These are phyloP conservation scores for Hemiprocne comata DNA, from an alignment of 2,113 vertebrate genomes.

Conservation along the genomic window DNA sequence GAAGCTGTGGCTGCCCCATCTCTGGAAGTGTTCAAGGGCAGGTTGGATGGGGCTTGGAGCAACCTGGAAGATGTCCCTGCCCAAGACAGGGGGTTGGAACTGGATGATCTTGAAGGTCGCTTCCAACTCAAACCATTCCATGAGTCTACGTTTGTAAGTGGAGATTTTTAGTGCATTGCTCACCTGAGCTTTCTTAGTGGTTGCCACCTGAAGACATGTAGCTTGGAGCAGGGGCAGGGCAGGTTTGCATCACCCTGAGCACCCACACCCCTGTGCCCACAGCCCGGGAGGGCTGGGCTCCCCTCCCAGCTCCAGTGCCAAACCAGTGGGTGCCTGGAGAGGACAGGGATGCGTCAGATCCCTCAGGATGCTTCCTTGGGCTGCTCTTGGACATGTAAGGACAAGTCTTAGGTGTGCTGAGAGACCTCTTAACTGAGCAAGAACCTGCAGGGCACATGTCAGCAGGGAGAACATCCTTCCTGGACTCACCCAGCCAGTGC, in stretches of 20 bases:
- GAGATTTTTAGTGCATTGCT: neutral
- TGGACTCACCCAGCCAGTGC: accelerated
- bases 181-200: neutral
- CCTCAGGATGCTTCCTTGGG: neutral
- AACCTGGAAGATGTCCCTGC: too few species aligned
- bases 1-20: too few species aligned
- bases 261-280: accelerated
- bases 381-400: neutral
- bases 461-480: neutral
- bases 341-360: accelerated
- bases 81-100: too few species aligned
- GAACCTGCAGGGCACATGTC: neutral
- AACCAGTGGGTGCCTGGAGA: accelerated
- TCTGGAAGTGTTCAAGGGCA: too few species aligned
- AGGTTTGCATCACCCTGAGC: neutral
- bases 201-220: neutral
- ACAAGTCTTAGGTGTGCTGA: neutral
- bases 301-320: neutral
- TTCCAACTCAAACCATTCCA: too few species aligned
- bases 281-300: neutral
- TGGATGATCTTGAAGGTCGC: too few species aligned
- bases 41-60: too few species aligned
- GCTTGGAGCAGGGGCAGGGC: neutral
- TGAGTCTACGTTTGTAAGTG: neutral
- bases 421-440: neutral